Base-by-base conservation (phyloP, 2,797 vertebrate genomes). In the Sebastes taczanowskii region DNA sequence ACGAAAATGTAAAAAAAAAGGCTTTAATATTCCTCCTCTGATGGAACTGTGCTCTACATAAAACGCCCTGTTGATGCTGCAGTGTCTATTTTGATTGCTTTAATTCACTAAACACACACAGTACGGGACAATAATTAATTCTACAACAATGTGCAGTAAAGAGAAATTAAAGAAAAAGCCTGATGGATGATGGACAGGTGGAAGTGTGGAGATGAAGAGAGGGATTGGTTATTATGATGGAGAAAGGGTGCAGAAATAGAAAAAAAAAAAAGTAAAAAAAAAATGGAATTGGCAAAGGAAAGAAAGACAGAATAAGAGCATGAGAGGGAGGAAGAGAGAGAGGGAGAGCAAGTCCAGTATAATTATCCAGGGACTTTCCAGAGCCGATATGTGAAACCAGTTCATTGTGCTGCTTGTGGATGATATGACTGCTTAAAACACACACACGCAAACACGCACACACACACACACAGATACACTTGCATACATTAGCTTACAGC, bases 341-440 rank as follows among this genome's bases (percentile, higher is more conserved):
- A 53, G 71, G 35, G 25, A 79, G 77, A 89, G 74, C 88, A 80
- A 88, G 89, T 90, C 91, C 89, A 89, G 87, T 81, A 86, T 89
- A 93, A 95, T 92, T 95, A 94, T 94, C 90, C 89, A 63, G 95
- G 95, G 95, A 96, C 94, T 96, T 96, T 96, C 95, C 96, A 94
- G 83, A 83, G 91, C 83, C 90, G 94, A 94, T 92, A 95, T 93
- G 86, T 94, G 92, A 96, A 94, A 96, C 94, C 86, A 78, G 77
- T 88, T 94, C 91, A 93, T 95, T 95, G 94, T 94, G 91, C 81
- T 73, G 78, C 76, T 35, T 35, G 71, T 71, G 85, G 80, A 91
- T 89, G 89, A 93, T 88, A 91, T 86, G 74, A 91, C 88, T 89
- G 81, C 86, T 84, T 79, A 86, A 81, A 76, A 79, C 63, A 69